These are phyloP conservation scores for Bovichtus diacanthus DNA, from an alignment of 2,797 vertebrate species.

Conservation along the genomic window DNA sequence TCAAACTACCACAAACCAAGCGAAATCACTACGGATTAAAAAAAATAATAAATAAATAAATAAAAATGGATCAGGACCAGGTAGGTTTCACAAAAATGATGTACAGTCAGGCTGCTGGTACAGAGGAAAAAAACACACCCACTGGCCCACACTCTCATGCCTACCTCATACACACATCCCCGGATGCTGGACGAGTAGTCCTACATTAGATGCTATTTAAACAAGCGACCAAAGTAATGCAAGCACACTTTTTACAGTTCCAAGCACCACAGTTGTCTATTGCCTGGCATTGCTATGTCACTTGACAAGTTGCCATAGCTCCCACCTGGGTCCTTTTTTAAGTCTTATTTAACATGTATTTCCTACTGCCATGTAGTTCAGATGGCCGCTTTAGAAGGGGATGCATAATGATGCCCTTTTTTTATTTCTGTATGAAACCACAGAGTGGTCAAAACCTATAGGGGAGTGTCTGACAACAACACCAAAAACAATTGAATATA, in stretches of 20 bases:
- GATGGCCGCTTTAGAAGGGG: not conserved
- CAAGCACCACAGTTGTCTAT: too few relatives aligned
- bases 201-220: not conserved
- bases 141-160: not conserved
- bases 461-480: not conserved
- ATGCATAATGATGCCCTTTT: not conserved
- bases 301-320: too few relatives aligned
- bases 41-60: not conserved
- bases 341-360: not conserved
- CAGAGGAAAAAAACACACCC: not conserved
- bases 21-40: not conserved
- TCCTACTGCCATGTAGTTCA: not conserved
- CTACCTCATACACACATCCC: not conserved
- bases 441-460: not conserved
- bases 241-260: not conserved
- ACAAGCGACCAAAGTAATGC: not conserved
- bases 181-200: not conserved
- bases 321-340: too few relatives aligned
- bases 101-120: not conserved
- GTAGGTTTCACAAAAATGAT: not conserved
- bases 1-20: not conserved
- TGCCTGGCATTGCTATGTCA: not conserved
- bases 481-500: not conserved
- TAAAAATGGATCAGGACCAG: not conserved
- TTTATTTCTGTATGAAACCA: not conserved